These are phyloP conservation scores for Drosophila kanapiae DNA, from an alignment of 1,140 invertebrate genomes.

Conservation along the genomic window DNA sequence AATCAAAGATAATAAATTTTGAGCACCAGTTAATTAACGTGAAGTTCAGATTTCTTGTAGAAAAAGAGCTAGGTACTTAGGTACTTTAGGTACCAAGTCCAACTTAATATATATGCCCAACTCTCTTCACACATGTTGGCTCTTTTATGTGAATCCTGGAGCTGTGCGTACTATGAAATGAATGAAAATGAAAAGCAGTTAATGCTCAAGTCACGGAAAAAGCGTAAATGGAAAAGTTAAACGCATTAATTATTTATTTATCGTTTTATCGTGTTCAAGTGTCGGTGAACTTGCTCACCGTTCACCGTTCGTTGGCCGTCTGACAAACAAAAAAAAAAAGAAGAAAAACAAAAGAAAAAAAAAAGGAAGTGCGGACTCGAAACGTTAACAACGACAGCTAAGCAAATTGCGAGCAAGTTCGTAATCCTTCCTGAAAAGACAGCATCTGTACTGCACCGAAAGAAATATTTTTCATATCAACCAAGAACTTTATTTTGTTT, in stretches of 20 bases:
- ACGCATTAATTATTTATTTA: slow-evolving; percentile 85
- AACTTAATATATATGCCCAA: neutral
- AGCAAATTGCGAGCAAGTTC: slow-evolving; percentile 71
- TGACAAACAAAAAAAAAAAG: slow-evolving; percentile 34
- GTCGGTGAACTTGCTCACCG: slow-evolving; percentile 73
- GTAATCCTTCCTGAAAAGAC: slow-evolving; percentile 64
- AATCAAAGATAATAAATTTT: too few species aligned
- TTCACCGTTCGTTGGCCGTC: slow-evolving; percentile 36
- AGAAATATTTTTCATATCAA: neutral
- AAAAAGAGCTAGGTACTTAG: neutral
- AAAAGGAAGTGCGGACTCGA: slow-evolving; percentile 27
- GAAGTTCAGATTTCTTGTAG: neutral
- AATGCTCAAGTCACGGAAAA: slow-evolving; percentile 84
- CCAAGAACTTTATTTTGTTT: neutral
- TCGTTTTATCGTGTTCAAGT: slow-evolving; percentile 81
- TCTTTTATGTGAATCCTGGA: slow-evolving; percentile 35
- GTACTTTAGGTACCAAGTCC: neutral
- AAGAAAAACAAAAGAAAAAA: slow-evolving; percentile 42
- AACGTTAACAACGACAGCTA: slow-evolving; percentile 63
- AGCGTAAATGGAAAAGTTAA: slow-evolving; percentile 84
- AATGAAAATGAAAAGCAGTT: slow-evolving; percentile 83
- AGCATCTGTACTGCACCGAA: slow-evolving; percentile 21
- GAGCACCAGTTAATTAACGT: neutral
- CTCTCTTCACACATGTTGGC: slow-evolving; percentile 19
- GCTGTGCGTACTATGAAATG: slow-evolving; percentile 64